Conservation (phyloP, 2,888 invertebrate species). For the Meloe dianella region DNA sequence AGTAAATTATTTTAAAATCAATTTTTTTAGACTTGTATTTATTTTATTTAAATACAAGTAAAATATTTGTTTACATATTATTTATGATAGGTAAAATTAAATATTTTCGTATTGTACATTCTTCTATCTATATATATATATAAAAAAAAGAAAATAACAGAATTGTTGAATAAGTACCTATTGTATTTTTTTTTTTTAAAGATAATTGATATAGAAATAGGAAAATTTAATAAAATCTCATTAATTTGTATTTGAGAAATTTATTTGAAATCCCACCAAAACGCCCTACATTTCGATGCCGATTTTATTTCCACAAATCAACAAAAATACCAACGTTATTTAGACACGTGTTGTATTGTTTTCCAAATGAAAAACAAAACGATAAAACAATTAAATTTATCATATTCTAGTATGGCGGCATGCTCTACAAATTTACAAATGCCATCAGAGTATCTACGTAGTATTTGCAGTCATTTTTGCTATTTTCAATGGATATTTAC, state of each 20-base stretch:
- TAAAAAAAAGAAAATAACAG: too few relatives aligned
- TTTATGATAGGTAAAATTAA: too few relatives aligned
- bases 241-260: neutral
- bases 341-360: too few relatives aligned
- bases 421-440: neutral
- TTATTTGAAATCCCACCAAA: neutral
- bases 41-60: conserved; percentile 3
- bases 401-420: too few relatives aligned
- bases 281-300: neutral
- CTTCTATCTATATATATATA: too few relatives aligned
- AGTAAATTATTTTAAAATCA: neutral
- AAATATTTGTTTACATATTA: conserved; percentile 3
- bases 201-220: neutral
- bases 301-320: too few relatives aligned
- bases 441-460: neutral
- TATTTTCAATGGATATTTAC: too few relatives aligned
- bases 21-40: neutral
- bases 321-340: too few relatives aligned
- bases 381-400: too few relatives aligned
- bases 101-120: neutral
- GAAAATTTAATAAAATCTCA: neutral
- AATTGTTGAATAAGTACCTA: neutral
- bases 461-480: too few relatives aligned
- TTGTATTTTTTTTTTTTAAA: neutral
- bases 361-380: too few relatives aligned